Evolutionary conservation across 2,888 invertebrate genomes (phyloP).

Genomic region (Agrotis ipsilon): DNA sequence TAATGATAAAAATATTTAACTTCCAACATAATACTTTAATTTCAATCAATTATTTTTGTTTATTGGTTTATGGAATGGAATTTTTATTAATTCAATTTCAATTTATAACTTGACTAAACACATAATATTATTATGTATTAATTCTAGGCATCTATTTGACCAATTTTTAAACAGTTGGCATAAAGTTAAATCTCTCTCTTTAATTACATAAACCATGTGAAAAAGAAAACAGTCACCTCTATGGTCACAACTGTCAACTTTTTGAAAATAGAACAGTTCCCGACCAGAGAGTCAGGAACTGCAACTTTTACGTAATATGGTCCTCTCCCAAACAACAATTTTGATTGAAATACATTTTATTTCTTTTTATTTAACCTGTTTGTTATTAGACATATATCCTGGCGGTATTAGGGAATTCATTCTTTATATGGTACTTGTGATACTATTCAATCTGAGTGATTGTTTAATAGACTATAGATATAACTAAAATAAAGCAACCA

Average conservation of each 20-base stretch:
- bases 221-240: neutral
- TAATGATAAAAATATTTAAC: neutral
- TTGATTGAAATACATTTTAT: slow-evolving; percentile 36
- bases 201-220: neutral
- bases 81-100: too few relatives aligned
- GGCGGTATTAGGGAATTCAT: slow-evolving; percentile 4
- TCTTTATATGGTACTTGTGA: slow-evolving; percentile 33
- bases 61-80: slow-evolving; percentile 2
- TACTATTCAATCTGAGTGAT: slow-evolving; percentile 28
- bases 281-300: too few relatives aligned
- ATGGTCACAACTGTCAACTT: slow-evolving; percentile 1
- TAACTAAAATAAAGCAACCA: neutral
- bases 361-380: slow-evolving; percentile 32
- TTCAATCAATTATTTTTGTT: neutral
- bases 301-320: neutral
- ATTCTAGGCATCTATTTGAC: neutral
- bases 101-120: neutral
- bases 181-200: neutral
- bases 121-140: neutral
- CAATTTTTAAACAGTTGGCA: neutral
- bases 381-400: slow-evolving; percentile 22
- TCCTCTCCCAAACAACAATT: slow-evolving; percentile 15
- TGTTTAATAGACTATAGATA: neutral
- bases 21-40: neutral
- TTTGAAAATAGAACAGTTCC: neutral